A percentile compares a stretch with the other conserved stretches of the same genome.
phyloP scores from a whole-genome alignment of 2,888 invertebrate species.

The Lingula anatina region DNA sequence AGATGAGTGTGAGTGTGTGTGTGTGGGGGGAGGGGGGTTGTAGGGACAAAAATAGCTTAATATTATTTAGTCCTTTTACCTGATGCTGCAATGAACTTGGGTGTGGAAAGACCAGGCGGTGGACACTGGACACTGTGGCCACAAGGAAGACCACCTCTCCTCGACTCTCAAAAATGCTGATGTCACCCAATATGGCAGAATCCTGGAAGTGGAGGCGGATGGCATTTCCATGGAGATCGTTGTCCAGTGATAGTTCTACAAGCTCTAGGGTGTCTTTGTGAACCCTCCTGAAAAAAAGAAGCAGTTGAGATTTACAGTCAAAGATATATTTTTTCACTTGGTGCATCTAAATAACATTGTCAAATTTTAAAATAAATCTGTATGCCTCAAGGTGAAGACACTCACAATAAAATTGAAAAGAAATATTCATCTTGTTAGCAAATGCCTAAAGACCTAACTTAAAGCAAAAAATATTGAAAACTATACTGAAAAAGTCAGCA shows the following conservation, averaged over 20 bases:
- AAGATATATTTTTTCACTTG: neutral
- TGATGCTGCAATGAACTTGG: conserved; percentile 55
- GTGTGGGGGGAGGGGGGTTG: no score
- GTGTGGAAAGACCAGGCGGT: conserved; percentile 79
- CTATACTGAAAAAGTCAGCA: neutral
- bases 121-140: conserved; percentile 86
- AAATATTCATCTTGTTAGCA: neutral
- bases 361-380: no score
- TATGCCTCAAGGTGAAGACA: no score
- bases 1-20: no score
- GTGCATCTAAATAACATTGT: neutral
- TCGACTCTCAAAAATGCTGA: conserved; percentile 69
- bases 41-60: no score
- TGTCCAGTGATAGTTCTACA: conserved; percentile 82
- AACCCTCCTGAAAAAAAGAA: conserved; percentile 68
- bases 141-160: conserved; percentile 74
- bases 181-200: conserved; percentile 71
- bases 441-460: neutral
- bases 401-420: neutral
- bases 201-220: conserved; percentile 68
- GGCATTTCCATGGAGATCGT: conserved; percentile 72
- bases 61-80: no score
- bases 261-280: conserved; percentile 82
- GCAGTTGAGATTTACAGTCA: neutral
- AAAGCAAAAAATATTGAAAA: neutral